Evolutionary conservation across 2,797 vertebrate genomes (phyloP).

Genomic region (Cottoperca gobio): DNA sequence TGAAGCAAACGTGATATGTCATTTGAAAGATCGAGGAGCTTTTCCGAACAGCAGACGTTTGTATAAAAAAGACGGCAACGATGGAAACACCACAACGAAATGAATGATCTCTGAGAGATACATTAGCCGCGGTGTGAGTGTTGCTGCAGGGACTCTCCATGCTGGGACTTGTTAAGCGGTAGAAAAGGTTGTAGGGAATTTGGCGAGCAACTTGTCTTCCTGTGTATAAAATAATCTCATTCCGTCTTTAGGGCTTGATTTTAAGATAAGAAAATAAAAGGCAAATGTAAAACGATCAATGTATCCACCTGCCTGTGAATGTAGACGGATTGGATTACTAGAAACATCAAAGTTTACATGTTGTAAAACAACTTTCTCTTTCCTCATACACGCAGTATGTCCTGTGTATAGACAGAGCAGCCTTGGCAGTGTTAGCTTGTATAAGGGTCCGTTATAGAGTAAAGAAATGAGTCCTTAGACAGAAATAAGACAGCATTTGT

Average conservation of each 20-base stretch:
- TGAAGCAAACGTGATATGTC: neutral
- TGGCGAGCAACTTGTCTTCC: slow-evolving; percentile 36
- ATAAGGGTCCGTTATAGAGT: neutral
- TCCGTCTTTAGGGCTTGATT: slow-evolving; percentile 40
- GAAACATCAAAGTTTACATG: neutral
- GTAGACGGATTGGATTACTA: neutral
- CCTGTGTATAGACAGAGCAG: neutral
- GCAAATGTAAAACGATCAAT: slow-evolving; percentile 28
- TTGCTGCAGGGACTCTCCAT: slow-evolving; percentile 19
- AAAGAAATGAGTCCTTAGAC: too few relatives aligned
- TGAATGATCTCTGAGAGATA: neutral
- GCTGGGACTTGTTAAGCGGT: slow-evolving; percentile 40
- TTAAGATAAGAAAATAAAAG: slow-evolving; percentile 36
- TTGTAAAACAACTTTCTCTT: slow-evolving; percentile 16
- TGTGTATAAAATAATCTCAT: slow-evolving; percentile 25
- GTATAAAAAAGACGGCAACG: neutral
- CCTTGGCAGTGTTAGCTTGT: neutral
- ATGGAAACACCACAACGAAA: neutral
- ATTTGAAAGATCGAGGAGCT: neutral
- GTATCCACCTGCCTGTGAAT: slow-evolving; percentile 27
- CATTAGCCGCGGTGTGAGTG: neutral
- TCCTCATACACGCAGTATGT: neutral
- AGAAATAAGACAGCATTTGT: too few relatives aligned
- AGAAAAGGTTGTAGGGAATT: slow-evolving; percentile 35
- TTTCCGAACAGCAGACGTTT: neutral